Percentiles rank a stretch among this genome's conserved stretches.
phyloP scores from a whole-genome alignment of 2,113 vertebrate species.

The Pachycephala philippinensis region DNA sequence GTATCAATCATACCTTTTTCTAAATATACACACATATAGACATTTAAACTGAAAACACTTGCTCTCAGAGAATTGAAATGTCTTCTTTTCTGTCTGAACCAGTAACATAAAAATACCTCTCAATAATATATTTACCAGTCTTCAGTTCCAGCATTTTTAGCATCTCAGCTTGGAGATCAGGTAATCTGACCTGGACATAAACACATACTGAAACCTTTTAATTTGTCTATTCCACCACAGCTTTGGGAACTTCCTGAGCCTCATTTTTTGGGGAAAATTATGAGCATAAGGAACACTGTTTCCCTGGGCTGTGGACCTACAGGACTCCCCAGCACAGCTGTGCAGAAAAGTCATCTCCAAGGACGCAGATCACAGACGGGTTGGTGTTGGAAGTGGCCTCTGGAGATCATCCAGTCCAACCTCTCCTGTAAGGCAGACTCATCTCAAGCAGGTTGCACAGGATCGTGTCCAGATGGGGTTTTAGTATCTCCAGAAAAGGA shows the following conservation, averaged over 20 bases:
- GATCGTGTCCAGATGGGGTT: not conserved
- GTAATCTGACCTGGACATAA: not conserved
- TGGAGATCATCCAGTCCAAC: not conserved
- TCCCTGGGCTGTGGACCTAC: not conserved
- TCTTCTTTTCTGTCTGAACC: not conserved
- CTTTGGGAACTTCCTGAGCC: not conserved
- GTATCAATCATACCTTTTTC: not conserved
- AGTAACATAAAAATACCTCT: not conserved
- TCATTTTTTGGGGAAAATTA: not conserved
- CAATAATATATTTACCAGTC: not conserved
- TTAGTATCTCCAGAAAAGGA: not conserved
- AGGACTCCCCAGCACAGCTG: rapidly evolving
- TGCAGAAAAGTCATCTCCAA: not conserved
- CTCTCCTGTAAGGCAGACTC: too few relatives aligned
- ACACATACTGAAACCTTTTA: not conserved
- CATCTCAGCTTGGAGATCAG: not conserved
- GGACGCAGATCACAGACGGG: not conserved
- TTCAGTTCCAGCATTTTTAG: not conserved
- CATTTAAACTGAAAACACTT: not conserved
- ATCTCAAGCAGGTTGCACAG: rapidly evolving
- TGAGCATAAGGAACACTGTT: rapidly evolving
- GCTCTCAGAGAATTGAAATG: not conserved
- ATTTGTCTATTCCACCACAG: not conserved
- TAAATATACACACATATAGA: not conserved
- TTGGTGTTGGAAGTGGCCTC: not conserved